Evolutionary conservation across 2,888 invertebrate genomes (phyloP).

Genomic region (Aporophyla lueneburgensis): DNA sequence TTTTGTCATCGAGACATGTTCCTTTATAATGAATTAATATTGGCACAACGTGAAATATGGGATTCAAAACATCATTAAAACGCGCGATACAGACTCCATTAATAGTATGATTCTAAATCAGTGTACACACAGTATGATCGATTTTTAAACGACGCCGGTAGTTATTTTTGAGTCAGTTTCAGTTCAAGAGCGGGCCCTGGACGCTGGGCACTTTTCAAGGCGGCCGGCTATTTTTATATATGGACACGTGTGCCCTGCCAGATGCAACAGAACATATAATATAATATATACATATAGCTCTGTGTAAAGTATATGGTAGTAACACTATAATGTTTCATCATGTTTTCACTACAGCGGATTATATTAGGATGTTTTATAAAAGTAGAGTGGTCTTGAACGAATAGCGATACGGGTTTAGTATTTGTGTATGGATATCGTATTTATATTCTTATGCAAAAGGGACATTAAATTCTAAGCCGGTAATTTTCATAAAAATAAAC

Average conservation of each 20-base stretch:
- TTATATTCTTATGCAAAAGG: not conserved
- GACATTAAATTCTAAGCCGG: not conserved
- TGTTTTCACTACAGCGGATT: not conserved
- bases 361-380: too few relatives aligned
- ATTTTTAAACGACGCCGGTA: conserved; percentile 53
- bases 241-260: conserved; percentile 73
- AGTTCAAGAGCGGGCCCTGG: conserved; percentile 68
- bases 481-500: too few relatives aligned
- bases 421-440: not conserved
- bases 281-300: too few relatives aligned
- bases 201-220: conserved; percentile 69
- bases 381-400: too few relatives aligned
- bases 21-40: not conserved
- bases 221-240: conserved; percentile 72
- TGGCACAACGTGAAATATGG: not conserved
- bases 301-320: conserved; percentile 4
- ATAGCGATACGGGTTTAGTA: not conserved
- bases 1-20: not conserved
- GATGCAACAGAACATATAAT: conserved; percentile 66
- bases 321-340: not conserved
- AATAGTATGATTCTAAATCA: conserved; percentile 44
- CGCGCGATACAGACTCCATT: conserved; percentile 17
- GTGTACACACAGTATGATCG: conserved; percentile 43
- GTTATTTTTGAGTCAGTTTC: conserved; percentile 49
- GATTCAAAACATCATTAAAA: not conserved